Conservation (phyloP, 1,140 invertebrate species). For the Orchestia grillus region DNA sequence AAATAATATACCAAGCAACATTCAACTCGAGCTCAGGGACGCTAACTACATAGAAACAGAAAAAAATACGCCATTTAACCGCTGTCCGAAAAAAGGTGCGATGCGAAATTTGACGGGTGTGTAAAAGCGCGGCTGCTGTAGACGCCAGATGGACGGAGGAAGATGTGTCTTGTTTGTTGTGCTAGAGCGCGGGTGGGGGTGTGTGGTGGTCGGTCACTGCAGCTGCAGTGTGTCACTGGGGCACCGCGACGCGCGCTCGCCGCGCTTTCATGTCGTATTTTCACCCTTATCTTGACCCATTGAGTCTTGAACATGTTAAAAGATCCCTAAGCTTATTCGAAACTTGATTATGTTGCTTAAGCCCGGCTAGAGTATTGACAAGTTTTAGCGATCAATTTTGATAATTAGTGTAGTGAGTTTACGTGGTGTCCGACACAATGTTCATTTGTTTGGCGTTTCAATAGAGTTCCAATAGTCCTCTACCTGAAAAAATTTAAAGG, state of each 20-base stretch:
- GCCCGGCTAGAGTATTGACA: too few relatives aligned
- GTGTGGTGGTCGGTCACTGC: background rate
- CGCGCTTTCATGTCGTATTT: too few relatives aligned
- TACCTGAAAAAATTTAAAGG: too few relatives aligned
- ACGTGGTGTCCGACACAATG: too few relatives aligned
- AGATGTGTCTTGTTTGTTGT: background rate
- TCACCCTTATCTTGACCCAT: too few relatives aligned
- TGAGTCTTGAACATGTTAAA: too few relatives aligned
- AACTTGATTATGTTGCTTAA: too few relatives aligned
- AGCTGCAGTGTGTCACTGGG: background rate
- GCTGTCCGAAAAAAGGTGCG: background rate
- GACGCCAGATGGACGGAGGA: background rate
- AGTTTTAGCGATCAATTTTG: too few relatives aligned
- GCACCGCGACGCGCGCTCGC: background rate
- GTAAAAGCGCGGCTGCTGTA: background rate
- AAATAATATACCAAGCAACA: background rate
- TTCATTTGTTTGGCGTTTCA: too few relatives aligned
- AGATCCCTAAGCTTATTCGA: too few relatives aligned
- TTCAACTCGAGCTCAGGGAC: background rate
- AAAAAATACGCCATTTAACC: background rate
- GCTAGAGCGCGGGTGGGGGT: background rate
- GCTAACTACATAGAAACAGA: background rate
- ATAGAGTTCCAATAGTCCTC: too few relatives aligned
- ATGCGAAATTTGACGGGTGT: background rate
- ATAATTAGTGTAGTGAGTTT: too few relatives aligned